A percentile compares a stretch with the other conserved stretches of the same genome.
phyloP scores from a whole-genome alignment of 2,113 vertebrate genomes.

The Clarias magur region DNA sequence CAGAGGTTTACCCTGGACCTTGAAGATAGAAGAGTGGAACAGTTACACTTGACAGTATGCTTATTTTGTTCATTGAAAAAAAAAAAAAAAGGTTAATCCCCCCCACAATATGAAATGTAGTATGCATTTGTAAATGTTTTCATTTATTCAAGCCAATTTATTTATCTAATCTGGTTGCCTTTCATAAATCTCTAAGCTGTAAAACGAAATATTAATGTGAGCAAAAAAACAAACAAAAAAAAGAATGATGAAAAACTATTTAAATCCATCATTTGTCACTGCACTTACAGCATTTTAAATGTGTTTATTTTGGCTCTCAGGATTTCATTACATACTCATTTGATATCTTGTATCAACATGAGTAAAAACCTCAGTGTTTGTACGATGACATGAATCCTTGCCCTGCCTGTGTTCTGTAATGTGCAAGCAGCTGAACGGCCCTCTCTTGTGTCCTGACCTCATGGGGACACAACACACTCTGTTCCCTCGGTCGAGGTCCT shows the following conservation, averaged over 20 bases:
- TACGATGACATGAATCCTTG: constrained; percentile 41
- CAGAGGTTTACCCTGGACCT: constrained; percentile 28
- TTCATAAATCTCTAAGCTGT: constrained; percentile 59
- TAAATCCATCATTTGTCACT: constrained; percentile 62
- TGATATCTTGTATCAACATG: constrained; percentile 31
- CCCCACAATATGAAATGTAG: neutral
- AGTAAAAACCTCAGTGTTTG: constrained; percentile 39
- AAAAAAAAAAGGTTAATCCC: too few species aligned
- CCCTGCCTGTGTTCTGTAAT: constrained; percentile 38
- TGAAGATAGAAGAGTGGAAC: constrained; percentile 37
- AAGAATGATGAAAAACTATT: constrained; percentile 14
- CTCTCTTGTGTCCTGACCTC: constrained; percentile 41
- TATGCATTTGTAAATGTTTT: constrained; percentile 48
- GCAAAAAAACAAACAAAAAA: constrained; percentile 18
- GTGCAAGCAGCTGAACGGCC: constrained; percentile 61
- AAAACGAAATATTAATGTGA: constrained; percentile 56
- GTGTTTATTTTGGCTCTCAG: constrained; percentile 60
- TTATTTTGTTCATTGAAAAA: too few species aligned
- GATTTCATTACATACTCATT: constrained; percentile 56
- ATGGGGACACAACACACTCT: constrained; percentile 21
- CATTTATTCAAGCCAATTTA: constrained; percentile 38
- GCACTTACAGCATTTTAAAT: constrained; percentile 47
- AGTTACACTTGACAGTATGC: too few species aligned
- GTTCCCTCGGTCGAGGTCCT: constrained; percentile 28
- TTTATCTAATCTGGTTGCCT: constrained; percentile 51